phyloP scores from a whole-genome alignment of 2,797 vertebrate genomes.

The Diplodus sargus region DNA sequence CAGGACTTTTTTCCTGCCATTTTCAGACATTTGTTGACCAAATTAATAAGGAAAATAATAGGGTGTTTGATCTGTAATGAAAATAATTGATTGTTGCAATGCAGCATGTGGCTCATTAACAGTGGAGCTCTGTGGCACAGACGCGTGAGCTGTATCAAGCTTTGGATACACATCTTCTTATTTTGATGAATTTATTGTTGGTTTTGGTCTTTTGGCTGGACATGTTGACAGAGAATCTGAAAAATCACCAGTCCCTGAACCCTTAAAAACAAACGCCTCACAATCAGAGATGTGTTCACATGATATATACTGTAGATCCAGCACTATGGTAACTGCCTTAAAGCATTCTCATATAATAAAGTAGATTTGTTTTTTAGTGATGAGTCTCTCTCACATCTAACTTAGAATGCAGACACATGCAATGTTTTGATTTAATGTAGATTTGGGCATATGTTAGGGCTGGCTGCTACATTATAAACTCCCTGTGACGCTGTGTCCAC shows the following conservation, averaged over 20 bases:
- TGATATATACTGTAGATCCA: not conserved
- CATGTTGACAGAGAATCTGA: not conserved
- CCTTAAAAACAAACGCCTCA: not conserved
- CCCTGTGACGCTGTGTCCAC: constrained; percentile 10
- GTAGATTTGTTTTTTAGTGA: not conserved
- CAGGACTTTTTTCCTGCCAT: not conserved
- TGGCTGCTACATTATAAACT: constrained; percentile 14
- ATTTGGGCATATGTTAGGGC: not conserved
- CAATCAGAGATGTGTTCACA: not conserved
- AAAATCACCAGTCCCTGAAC: constrained; percentile 7
- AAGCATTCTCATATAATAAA: not conserved
- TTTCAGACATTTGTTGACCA: not conserved
- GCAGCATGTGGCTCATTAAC: not conserved
- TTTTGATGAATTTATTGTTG: not conserved
- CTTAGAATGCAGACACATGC: not conserved
- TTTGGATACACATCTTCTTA: not conserved
- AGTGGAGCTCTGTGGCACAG: not conserved
- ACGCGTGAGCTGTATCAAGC: not conserved
- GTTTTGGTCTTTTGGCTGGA: constrained; percentile 21
- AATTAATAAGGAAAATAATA: not conserved
- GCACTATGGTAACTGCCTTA: constrained; percentile 1
- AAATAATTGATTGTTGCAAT: not conserved
- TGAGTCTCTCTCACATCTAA: not conserved
- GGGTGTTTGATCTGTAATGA: not conserved
- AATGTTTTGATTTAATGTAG: not conserved